phyloP scores from a whole-genome alignment of 2,888 invertebrate species.

The Drosophila eohydei region DNA sequence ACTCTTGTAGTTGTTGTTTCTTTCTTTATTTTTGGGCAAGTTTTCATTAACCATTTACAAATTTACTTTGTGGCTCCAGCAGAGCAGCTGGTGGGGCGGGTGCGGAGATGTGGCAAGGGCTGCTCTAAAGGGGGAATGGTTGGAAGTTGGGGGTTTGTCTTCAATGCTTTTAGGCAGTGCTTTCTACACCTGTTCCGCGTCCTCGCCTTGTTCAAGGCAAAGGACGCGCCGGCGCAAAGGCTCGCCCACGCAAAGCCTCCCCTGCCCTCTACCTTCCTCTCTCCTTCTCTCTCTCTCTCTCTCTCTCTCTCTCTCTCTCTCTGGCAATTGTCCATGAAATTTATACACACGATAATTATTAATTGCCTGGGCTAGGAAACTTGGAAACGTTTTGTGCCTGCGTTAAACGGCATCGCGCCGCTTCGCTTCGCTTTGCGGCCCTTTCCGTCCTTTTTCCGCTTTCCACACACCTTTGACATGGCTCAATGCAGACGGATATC shows the following conservation, averaged over 20 bases:
- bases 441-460: slow-evolving; percentile 27
- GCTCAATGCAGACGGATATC: slow-evolving; percentile 79
- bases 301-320: background rate
- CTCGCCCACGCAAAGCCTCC: slow-evolving; percentile 61
- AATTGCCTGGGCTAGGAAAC: slow-evolving; percentile 62
- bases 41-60: slow-evolving; percentile 83
- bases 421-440: slow-evolving; percentile 6
- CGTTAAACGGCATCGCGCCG: slow-evolving; percentile 39
- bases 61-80: slow-evolving; percentile 73
- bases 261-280: background rate
- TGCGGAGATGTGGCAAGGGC: background rate
- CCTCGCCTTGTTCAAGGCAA: slow-evolving; percentile 63
- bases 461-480: slow-evolving; percentile 82
- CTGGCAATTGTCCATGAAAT: slow-evolving; percentile 82
- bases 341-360: slow-evolving; percentile 76
- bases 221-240: slow-evolving; percentile 12
- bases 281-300: background rate
- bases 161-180: slow-evolving; percentile 14
- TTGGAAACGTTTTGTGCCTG: slow-evolving; percentile 11
- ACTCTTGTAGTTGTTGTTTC: slow-evolving; percentile 4
- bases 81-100: no score
- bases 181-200: slow-evolving; percentile 46
- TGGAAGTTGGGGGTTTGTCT: background rate
- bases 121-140: background rate
- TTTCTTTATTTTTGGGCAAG: slow-evolving; percentile 37